These are phyloP conservation scores for Arctopsyche grandis DNA, from an alignment of 1,140 invertebrate species.

Conservation along the genomic window DNA sequence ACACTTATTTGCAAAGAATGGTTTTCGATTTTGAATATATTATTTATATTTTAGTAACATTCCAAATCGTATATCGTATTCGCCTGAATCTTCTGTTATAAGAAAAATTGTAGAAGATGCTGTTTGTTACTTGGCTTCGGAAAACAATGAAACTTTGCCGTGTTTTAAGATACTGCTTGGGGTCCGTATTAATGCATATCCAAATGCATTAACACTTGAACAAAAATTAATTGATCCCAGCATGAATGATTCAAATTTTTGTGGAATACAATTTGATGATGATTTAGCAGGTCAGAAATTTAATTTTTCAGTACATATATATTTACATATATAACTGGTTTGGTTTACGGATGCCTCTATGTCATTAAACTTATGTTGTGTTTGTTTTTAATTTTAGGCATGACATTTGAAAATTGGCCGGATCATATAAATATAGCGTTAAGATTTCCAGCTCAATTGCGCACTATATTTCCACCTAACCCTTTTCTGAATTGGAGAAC, in stretches of 20 bases:
- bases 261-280: slow-evolving; percentile 67
- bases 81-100: neutral
- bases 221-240: slow-evolving; percentile 39
- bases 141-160: neutral
- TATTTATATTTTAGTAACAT: neutral
- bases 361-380: too few species aligned
- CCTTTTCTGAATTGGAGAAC: slow-evolving; percentile 72
- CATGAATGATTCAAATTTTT: slow-evolving; percentile 41
- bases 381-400: slow-evolving; percentile 12
- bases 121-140: neutral
- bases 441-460: slow-evolving; percentile 71
- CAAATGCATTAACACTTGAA: slow-evolving; percentile 38
- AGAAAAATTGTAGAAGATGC: neutral
- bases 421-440: slow-evolving; percentile 67
- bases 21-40: too few species aligned
- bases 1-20: too few species aligned
- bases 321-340: too few species aligned
- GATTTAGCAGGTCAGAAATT: slow-evolving; percentile 62
- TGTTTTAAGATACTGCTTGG: neutral
- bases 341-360: too few species aligned
- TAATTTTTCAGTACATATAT: too few species aligned
- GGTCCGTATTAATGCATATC: slow-evolving; percentile 17
- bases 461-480: slow-evolving; percentile 63
- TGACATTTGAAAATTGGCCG: slow-evolving; percentile 57
- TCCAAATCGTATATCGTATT: neutral